phyloP scores from a whole-genome alignment of 2,113 vertebrate species.

The Chaetura pelagica region DNA sequence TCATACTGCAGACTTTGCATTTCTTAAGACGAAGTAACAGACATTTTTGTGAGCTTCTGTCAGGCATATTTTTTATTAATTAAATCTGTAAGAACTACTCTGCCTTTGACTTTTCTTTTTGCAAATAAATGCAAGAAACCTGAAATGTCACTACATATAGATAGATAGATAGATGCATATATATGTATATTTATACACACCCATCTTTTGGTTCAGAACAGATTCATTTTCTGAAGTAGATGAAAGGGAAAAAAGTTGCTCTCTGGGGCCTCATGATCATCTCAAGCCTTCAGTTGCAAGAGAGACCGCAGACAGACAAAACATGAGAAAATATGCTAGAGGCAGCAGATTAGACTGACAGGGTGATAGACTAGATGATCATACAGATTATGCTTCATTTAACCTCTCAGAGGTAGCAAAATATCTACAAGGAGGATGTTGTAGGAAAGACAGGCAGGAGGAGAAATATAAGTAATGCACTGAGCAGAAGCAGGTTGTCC shows the following conservation, averaged over 20 bases:
- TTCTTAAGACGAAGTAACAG: constrained; percentile 47
- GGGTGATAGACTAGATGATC: neutral
- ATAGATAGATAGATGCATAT: neutral
- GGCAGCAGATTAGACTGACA: neutral
- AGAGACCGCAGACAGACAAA: neutral
- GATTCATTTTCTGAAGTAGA: neutral
- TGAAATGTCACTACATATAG: neutral
- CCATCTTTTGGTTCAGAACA: neutral
- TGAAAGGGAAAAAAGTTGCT: neutral
- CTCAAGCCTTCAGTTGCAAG: neutral
- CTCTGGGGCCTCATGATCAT: neutral
- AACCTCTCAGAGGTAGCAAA: neutral
- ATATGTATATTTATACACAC: neutral
- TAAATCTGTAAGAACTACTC: neutral
- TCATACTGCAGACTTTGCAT: constrained; percentile 2
- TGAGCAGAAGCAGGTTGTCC: neutral
- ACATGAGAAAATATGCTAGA: neutral
- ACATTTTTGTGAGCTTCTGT: constrained; percentile 32
- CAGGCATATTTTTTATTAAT: neutral
- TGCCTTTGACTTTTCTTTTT: neutral
- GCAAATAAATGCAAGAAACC: neutral
- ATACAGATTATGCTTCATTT: neutral
- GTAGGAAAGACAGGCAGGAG: neutral
- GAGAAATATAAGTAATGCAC: neutral
- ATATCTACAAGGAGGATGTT: neutral